These are phyloP conservation scores for Pachycephala philippinensis DNA, from an alignment of 2,113 vertebrate genomes.

Conservation along the genomic window DNA sequence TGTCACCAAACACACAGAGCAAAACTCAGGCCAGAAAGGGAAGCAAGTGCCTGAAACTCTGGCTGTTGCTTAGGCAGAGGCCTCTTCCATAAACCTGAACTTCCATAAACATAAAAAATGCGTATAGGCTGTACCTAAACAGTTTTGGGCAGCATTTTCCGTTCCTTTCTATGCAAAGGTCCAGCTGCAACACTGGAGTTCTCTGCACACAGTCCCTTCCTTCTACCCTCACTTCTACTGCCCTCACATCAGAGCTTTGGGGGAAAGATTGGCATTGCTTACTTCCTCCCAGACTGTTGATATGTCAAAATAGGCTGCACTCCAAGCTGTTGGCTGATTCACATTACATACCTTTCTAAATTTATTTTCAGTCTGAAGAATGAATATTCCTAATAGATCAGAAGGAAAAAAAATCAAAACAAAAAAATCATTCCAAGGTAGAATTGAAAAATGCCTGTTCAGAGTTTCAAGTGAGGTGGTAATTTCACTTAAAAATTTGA, in stretches of 20 bases:
- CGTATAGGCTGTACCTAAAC: not conserved
- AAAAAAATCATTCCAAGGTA: not conserved
- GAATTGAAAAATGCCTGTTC: not conserved
- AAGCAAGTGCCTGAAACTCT: not conserved
- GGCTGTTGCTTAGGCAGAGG: not conserved
- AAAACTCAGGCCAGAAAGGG: not conserved
- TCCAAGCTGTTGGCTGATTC: not conserved
- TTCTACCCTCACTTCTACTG: not conserved
- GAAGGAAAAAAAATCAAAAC: not conserved
- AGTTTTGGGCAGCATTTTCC: not conserved
- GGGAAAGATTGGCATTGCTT: not conserved
- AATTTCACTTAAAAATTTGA: not conserved
- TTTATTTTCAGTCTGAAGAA: not conserved
- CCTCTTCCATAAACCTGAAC: not conserved
- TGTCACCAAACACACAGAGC: not conserved
- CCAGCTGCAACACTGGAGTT: not conserved
- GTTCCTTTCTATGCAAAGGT: not conserved
- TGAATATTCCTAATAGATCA: not conserved
- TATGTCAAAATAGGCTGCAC: not conserved
- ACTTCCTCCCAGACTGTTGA: not conserved
- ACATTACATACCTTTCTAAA: not conserved
- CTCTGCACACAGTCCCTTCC: not conserved
- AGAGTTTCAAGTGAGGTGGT: not conserved
- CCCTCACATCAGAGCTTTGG: not conserved
- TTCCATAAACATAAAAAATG: not conserved